Evolutionary conservation across 2,113 vertebrate species (phyloP).

Genomic region (Lycaon pictus): DNA sequence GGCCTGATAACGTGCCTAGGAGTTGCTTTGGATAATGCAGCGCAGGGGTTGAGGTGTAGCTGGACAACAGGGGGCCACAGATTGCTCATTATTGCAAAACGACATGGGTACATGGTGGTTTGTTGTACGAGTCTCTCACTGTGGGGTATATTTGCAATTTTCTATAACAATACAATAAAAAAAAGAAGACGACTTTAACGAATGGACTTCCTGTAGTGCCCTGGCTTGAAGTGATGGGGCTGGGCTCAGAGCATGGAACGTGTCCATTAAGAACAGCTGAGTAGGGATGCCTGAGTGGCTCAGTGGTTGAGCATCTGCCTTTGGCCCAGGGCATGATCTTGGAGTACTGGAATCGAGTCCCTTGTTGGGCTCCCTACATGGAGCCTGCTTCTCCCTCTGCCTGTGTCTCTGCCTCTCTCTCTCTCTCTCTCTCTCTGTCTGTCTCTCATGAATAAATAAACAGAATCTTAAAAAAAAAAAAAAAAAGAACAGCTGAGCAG

Average conservation of each 20-base stretch:
- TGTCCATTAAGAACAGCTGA: neutral
- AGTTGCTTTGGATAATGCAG: neutral
- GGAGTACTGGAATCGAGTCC: neutral
- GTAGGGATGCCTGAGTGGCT: neutral
- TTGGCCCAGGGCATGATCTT: neutral
- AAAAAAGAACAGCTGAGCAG: neutral
- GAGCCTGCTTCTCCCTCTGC: neutral
- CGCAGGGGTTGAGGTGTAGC: neutral
- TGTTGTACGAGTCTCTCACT: neutral
- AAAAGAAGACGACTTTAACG: neutral
- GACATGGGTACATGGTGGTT: neutral
- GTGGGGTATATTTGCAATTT: neutral
- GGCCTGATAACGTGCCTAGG: neutral
- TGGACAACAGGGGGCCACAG: fast-evolving
- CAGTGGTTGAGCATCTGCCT: neutral
- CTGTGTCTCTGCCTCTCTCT: neutral
- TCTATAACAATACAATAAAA: neutral
- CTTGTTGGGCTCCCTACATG: too few species aligned
- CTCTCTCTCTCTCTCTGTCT: neutral
- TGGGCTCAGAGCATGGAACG: neutral
- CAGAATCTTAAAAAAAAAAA: neutral
- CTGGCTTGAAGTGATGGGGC: too few species aligned
- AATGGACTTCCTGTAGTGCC: neutral
- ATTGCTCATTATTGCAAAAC: neutral
- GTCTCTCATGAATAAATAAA: neutral